A percentile compares a stretch with the other conserved stretches of the same genome.
These are phyloP conservation scores for Pterocles orientalis DNA, from an alignment of 2,113 vertebrate genomes.

Conservation along the genomic window DNA sequence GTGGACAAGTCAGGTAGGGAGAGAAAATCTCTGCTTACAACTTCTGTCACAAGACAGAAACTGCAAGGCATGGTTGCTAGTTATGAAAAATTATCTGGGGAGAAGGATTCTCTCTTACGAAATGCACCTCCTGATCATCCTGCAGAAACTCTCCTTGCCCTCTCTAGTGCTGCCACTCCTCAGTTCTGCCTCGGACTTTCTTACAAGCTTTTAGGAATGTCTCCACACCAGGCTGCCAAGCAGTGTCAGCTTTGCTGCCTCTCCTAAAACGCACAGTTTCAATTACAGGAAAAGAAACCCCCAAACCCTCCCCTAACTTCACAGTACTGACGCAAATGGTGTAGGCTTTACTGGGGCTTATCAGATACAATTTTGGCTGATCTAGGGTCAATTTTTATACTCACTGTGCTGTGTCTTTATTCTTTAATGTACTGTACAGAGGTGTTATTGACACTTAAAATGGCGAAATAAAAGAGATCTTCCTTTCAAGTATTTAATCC, in stretches of 20 bases:
- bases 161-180: not conserved
- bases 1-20: not conserved
- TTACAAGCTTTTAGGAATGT: not conserved
- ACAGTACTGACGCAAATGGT: not conserved
- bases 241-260: not conserved
- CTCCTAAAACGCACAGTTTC: not conserved
- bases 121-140: not conserved
- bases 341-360: not conserved
- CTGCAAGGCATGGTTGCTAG: slow-evolving; percentile 13
- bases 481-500: not conserved
- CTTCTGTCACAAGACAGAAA: slow-evolving; percentile 42
- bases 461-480: not conserved
- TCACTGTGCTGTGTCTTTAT: not conserved
- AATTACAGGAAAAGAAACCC: not conserved
- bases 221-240: not conserved
- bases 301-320: not conserved
- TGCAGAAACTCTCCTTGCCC: not conserved
- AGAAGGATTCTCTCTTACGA: slow-evolving; percentile 3
- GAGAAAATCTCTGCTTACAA: not conserved
- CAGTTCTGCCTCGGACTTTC: not conserved
- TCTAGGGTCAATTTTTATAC: not conserved
- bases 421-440: not conserved
- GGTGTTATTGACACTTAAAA: not conserved
- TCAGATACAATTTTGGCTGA: not conserved
- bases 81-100: not conserved